phyloP scores from a whole-genome alignment of 2,113 vertebrate species.

The Prunella himalayana region DNA sequence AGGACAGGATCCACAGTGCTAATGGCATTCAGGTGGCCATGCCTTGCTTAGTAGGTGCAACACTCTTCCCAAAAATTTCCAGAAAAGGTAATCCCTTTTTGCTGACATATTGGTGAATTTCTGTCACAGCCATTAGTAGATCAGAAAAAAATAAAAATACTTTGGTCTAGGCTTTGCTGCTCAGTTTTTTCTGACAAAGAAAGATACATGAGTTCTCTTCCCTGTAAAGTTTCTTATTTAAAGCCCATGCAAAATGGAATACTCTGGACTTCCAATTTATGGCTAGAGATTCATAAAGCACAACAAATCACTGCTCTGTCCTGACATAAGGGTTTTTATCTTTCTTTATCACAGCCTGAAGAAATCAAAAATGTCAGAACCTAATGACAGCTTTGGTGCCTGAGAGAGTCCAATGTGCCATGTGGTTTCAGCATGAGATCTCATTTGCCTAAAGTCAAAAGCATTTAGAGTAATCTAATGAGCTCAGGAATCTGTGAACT shows the following conservation, averaged over 20 bases:
- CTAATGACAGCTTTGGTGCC: background rate
- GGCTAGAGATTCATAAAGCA: background rate
- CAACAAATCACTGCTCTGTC: background rate
- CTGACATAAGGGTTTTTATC: background rate
- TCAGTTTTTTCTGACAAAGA: background rate
- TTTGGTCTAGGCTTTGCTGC: background rate
- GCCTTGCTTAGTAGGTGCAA: background rate
- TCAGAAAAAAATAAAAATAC: background rate
- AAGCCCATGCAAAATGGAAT: background rate
- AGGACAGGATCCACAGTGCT: background rate
- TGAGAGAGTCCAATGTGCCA: background rate
- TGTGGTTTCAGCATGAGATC: background rate
- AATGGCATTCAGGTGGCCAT: background rate
- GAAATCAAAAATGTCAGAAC: background rate
- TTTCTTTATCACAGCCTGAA: background rate
- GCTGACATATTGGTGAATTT: background rate
- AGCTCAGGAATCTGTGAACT: background rate
- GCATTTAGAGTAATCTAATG: background rate
- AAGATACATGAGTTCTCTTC: background rate
- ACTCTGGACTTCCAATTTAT: background rate
- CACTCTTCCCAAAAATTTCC: background rate
- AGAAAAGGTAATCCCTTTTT: background rate
- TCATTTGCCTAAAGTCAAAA: background rate
- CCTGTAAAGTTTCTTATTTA: background rate
- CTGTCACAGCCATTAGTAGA: background rate